A percentile compares a stretch with the other conserved stretches of the same genome.
Conservation (phyloP, 2,797 vertebrate species). For the Melanotaenia nigrans region DNA sequence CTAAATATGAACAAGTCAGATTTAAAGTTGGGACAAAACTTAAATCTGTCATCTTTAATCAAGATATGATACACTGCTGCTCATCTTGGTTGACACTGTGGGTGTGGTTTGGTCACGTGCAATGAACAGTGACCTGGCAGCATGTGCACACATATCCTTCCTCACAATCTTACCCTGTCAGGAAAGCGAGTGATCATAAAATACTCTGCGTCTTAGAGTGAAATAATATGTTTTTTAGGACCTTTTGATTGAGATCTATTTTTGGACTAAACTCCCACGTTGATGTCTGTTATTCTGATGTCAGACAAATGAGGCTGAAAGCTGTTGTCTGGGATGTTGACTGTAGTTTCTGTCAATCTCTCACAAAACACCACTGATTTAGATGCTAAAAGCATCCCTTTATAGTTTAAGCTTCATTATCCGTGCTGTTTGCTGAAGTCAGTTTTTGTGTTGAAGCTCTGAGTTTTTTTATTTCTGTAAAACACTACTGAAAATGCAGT, state of each 20-base stretch:
- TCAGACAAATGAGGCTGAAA: conserved; percentile 27
- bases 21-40: background rate
- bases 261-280: conserved; percentile 38
- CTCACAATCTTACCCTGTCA: too few species aligned
- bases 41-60: background rate
- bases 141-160: background rate
- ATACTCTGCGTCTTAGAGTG: background rate
- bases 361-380: conserved; percentile 12
- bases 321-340: conserved; percentile 28
- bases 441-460: conserved; percentile 5
- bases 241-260: conserved; percentile 13
- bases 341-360: conserved; percentile 29
- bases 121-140: background rate
- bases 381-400: conserved; percentile 14
- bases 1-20: background rate
- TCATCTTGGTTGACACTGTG: background rate
- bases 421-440: conserved; percentile 12
- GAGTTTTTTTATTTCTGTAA: conserved; percentile 3
- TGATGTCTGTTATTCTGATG: conserved; percentile 18
- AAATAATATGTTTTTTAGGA: conserved; percentile 6
- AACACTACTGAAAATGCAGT: background rate
- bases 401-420: conserved; percentile 36
- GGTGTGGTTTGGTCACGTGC: background rate
- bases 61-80: background rate
- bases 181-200: background rate